Evolutionary conservation across 2,113 vertebrate species (phyloP).

Genomic region (Arothron firmamentum): DNA sequence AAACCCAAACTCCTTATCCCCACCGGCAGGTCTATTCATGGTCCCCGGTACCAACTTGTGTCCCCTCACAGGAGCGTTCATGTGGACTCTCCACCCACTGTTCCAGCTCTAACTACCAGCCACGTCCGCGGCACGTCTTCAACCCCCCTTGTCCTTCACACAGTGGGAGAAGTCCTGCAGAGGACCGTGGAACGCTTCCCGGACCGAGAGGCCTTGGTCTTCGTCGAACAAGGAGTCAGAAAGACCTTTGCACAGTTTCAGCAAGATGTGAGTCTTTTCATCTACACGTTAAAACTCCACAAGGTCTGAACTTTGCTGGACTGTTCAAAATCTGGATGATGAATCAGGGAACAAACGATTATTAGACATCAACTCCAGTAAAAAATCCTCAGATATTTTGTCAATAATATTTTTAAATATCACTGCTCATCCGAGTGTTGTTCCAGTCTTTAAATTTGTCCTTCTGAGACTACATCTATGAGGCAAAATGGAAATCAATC

Average conservation of each 20-base stretch:
- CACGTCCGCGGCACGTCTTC: constrained; percentile 76
- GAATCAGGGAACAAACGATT: too few relatives aligned
- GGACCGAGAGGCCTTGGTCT: constrained; percentile 76
- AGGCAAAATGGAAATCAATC: too few relatives aligned
- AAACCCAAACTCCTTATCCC: too few relatives aligned
- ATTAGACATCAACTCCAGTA: background rate
- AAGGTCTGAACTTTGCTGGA: too few relatives aligned
- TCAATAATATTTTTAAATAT: too few relatives aligned
- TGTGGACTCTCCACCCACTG: constrained; percentile 41
- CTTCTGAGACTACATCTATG: background rate
- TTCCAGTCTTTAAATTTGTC: background rate
- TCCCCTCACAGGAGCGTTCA: constrained; percentile 66
- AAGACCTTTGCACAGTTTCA: constrained; percentile 85
- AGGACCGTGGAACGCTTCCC: constrained; percentile 68
- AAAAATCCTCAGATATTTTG: too few relatives aligned
- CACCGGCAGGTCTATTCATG: background rate
- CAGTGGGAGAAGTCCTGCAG: constrained; percentile 75
- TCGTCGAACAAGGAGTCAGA: constrained; percentile 74
- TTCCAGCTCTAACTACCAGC: constrained; percentile 74
- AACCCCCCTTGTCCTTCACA: constrained; percentile 63
- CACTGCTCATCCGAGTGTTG: too few relatives aligned
- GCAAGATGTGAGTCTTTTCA: constrained; percentile 77
- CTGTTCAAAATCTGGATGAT: too few relatives aligned
- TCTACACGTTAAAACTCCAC: too few relatives aligned
- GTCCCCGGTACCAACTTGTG: background rate